A percentile compares a stretch with the other conserved stretches of the same genome.
Conservation (phyloP, 2,888 invertebrate species). For the Zonitis immaculata region DNA sequence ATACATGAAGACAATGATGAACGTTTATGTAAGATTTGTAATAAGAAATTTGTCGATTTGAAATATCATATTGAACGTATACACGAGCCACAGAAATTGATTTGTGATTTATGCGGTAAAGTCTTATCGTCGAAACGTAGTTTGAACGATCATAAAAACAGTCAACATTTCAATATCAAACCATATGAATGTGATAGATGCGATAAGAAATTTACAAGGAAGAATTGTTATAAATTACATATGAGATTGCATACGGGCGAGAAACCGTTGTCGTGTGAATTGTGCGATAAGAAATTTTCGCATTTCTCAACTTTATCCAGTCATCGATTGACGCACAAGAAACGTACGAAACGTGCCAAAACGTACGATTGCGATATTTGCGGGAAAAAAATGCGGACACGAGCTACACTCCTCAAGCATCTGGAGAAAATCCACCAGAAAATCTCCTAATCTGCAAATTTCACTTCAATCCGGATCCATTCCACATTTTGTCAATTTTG, state of each 20-base stretch:
- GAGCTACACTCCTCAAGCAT: too few species aligned
- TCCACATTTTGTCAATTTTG: too few species aligned
- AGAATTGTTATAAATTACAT: slow-evolving; percentile 13
- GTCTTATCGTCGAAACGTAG: slow-evolving; percentile 12
- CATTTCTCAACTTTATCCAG: too few species aligned
- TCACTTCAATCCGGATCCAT: too few species aligned
- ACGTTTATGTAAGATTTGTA: not conserved
- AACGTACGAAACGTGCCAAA: too few species aligned
- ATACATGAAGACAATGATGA: too few species aligned
- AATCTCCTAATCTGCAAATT: too few species aligned
- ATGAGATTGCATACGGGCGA: slow-evolving; percentile 44
- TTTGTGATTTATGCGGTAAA: slow-evolving; percentile 33
- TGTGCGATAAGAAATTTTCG: too few species aligned
- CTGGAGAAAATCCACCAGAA: too few species aligned
- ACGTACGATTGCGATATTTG: too few species aligned
- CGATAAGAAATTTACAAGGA: slow-evolving; percentile 23
- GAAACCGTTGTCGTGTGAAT: slow-evolving; percentile 58
- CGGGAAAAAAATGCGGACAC: too few species aligned
- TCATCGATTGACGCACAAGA: too few species aligned
- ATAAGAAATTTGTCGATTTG: not conserved
- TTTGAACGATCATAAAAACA: not conserved
- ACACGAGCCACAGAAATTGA: slow-evolving; percentile 4
- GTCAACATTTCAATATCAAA: slow-evolving; percentile 24
- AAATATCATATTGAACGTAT: not conserved
- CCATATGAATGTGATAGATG: slow-evolving; percentile 30